Evolutionary conservation across 2,113 vertebrate genomes (phyloP).

Genomic region (Spilogale gracilis): DNA sequence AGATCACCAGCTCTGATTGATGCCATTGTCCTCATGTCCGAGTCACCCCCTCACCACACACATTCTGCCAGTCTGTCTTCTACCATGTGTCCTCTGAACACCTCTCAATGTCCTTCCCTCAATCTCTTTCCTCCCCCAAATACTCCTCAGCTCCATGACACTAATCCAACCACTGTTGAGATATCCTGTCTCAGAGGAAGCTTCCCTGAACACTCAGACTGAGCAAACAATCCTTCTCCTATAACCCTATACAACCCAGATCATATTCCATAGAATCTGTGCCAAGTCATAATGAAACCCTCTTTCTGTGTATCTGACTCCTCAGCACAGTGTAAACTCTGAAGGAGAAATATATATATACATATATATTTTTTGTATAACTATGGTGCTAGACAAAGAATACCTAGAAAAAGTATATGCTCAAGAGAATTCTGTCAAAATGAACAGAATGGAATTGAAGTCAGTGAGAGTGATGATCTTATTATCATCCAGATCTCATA

Average conservation of each 20-base stretch:
- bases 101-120: neutral
- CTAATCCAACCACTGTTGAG: neutral
- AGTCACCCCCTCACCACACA: neutral
- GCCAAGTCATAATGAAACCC: neutral
- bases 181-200: neutral
- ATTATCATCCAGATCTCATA: neutral
- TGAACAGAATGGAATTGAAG: neutral
- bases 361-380: neutral
- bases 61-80: neutral
- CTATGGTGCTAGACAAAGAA: neutral
- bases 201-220: neutral
- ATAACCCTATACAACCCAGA: neutral
- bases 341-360: neutral
- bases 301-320: neutral
- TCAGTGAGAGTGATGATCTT: neutral
- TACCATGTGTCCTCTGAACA: neutral
- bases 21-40: neutral
- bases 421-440: neutral
- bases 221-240: neutral
- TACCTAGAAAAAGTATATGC: neutral
- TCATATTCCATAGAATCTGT: neutral
- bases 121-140: neutral
- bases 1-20: neutral
- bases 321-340: neutral
- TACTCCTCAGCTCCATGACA: neutral